These are phyloP conservation scores for Tetragonisca angustula DNA, from an alignment of 2,888 invertebrate genomes.

Conservation along the genomic window DNA sequence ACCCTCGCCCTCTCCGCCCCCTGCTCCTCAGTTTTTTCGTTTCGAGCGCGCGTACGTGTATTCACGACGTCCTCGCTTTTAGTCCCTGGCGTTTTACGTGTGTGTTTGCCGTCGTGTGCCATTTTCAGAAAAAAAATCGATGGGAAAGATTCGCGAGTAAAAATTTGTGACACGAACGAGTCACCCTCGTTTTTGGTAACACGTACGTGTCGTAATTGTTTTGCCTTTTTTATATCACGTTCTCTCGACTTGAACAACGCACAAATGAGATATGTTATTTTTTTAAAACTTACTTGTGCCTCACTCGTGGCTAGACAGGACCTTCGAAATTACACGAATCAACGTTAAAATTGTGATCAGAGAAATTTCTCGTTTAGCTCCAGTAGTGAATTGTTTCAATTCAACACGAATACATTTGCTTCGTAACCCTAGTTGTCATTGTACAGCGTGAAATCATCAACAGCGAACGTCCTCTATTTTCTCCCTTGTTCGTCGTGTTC, in stretches of 20 bases:
- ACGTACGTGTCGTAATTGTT: no score
- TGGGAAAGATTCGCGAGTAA: not conserved
- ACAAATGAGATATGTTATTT: no score
- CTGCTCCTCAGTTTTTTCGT: conserved; percentile 5
- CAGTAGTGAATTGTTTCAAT: not conserved
- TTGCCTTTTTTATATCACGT: no score
- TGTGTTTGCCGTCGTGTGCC: conserved; percentile 32
- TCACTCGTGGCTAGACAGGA: no score
- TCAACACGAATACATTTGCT: not conserved
- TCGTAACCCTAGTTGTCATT: no score
- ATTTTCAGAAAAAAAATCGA: not conserved
- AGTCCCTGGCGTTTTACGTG: conserved; percentile 41
- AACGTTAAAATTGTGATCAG: not conserved
- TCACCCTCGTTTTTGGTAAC: not conserved
- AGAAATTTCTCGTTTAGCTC: not conserved
- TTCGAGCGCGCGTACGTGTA: not conserved
- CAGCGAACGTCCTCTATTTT: not conserved
- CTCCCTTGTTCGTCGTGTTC: not conserved
- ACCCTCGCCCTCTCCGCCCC: not conserved
- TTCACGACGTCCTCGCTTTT: conserved; percentile 4
- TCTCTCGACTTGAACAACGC: no score
- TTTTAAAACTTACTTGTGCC: no score
- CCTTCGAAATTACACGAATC: not conserved
- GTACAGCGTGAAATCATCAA: not conserved
- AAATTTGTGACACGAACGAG: not conserved